phyloP scores from a whole-genome alignment of 2,888 invertebrate species.

The Caradrina clavipalpis region DNA sequence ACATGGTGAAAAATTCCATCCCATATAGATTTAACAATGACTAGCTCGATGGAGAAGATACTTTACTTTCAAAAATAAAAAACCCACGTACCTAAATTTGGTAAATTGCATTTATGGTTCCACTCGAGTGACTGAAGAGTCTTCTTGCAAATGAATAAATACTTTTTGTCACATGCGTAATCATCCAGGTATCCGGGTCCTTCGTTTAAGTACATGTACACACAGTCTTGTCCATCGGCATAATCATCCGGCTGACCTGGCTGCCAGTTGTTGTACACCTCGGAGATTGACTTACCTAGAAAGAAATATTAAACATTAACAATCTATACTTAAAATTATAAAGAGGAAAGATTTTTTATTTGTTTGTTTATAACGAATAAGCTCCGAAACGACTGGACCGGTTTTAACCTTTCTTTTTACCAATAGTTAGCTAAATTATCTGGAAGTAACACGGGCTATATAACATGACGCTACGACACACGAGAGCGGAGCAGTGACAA shows the following conservation, averaged over 20 bases:
- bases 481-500: too few relatives aligned
- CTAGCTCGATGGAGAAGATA: too few relatives aligned
- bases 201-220: slow-evolving; percentile 38
- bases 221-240: slow-evolving; percentile 74
- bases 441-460: too few relatives aligned
- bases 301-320: slow-evolving; percentile 35
- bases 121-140: slow-evolving; percentile 73
- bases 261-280: slow-evolving; percentile 78
- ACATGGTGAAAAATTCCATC: too few relatives aligned
- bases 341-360: too few relatives aligned
- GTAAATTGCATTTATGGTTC: slow-evolving; percentile 78
- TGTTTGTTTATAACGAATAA: too few relatives aligned
- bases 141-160: slow-evolving; percentile 82
- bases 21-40: too few relatives aligned
- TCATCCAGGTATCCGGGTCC: slow-evolving; percentile 72
- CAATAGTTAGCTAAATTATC: too few relatives aligned
- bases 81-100: slow-evolving; percentile 70
- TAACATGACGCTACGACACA: too few relatives aligned
- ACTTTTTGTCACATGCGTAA: slow-evolving; percentile 69
- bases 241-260: slow-evolving; percentile 78
- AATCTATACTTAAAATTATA: too few relatives aligned
- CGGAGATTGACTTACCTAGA: slow-evolving; percentile 73
- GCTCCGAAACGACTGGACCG: too few relatives aligned
- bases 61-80: background rate
- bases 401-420: too few relatives aligned